Base-by-base conservation (phyloP, 2,888 invertebrate species). In the Cactoblastis cactorum region DNA sequence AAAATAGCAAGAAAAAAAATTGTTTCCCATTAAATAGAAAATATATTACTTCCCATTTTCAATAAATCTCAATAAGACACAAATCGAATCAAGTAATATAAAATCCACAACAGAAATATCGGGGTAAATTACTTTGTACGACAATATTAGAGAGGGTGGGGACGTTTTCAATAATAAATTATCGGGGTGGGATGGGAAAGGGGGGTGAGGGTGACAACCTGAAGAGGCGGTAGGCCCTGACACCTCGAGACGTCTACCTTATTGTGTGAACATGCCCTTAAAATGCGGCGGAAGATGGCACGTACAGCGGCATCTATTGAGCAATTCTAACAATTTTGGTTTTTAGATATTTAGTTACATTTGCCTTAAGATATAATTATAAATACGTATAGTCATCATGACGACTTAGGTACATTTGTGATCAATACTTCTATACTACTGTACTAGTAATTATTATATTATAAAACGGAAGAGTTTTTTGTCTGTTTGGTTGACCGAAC, bases 161-260 rank as follows among this genome's bases (percentile, higher is more conserved):
- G 72, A 75, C 77, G 74, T 76, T 81, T 83, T 83, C 83, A 83
- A 83, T 83, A 83, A 83, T 83, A 83, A 83, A 83, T 83, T 83
- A 83, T 80, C 76, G 78, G 79, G 72, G 65, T 35, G 50, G n/a
- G n/a, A n/a, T n/a, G n/a, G n/a, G n/a, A n/a, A n/a, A n/a, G n/a
- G n/a, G n/a, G n/a, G n/a, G n/a, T n/a, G n/a, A n/a, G n/a, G n/a
- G n/a, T n/a, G n/a, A n/a, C n/a, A n/a, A 38, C 51, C 39, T 71
- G 72, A 70, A 66, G 74, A 74, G 73, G 67, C 59, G 64, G 68
- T 55, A 55, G 59, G 69, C 65, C 69, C 71, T 72, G 76, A 80
- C 84, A 83, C 84, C 83, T 80, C 79, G 74, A 70, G 69, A 72
- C 71, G 66, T 70, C 77, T 78, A 77, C 70, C 79, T 75, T 77